These are phyloP conservation scores for Poeciliopsis infans DNA, from an alignment of 2,797 vertebrate genomes.

Conservation along the genomic window DNA sequence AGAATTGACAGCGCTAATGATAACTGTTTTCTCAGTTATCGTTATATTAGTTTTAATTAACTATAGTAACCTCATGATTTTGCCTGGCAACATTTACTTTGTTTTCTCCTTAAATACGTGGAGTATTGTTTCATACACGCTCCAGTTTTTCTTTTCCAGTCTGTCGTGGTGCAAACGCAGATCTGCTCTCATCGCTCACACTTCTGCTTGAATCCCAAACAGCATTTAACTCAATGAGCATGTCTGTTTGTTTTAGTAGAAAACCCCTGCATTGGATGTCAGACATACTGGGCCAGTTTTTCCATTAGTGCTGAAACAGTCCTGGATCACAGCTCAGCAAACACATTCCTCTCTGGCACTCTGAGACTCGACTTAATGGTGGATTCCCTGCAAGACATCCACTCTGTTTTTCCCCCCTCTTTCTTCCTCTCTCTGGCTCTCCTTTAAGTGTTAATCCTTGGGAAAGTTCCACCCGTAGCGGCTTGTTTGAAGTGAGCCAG, in stretches of 20 bases:
- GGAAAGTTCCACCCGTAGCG: constrained; percentile 72
- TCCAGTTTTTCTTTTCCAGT: background rate
- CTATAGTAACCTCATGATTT: background rate
- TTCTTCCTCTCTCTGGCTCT: constrained; percentile 33
- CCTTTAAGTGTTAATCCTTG: constrained; percentile 76
- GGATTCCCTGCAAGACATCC: constrained; percentile 64
- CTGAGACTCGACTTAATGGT: constrained; percentile 59
- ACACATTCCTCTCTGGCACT: constrained; percentile 63
- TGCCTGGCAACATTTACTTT: background rate
- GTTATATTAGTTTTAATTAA: no score
- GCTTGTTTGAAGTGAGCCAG: constrained; percentile 72
- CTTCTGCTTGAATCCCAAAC: background rate
- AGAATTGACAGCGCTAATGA: no score
- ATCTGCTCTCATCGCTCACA: background rate
- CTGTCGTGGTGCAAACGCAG: background rate
- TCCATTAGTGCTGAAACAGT: constrained; percentile 51
- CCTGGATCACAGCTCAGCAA: constrained; percentile 59
- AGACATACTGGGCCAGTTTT: constrained; percentile 41
- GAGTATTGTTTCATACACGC: background rate
- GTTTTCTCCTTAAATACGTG: background rate
- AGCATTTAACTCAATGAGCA: background rate
- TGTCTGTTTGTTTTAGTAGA: background rate
- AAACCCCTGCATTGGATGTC: constrained; percentile 25
- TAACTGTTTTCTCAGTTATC: no score
- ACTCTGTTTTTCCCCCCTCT: constrained; percentile 26